Conservation (phyloP, 2,888 invertebrate genomes). For the Torymus texanus region DNA sequence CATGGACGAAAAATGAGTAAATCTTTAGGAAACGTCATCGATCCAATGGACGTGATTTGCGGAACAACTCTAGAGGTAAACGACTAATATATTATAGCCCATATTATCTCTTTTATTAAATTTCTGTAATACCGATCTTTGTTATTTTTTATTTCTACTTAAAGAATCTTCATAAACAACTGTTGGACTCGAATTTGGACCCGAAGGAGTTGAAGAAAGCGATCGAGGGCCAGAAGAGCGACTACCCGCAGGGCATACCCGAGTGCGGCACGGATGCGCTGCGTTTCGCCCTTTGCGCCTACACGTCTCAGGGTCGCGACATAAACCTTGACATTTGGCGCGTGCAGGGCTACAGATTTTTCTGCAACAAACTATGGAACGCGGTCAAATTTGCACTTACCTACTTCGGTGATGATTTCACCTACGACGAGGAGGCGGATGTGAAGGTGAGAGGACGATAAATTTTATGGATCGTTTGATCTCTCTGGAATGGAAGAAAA, state of each 20-base stretch:
- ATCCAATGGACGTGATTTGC: conserved; percentile 95
- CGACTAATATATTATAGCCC: background rate
- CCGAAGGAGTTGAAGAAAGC: conserved; percentile 81
- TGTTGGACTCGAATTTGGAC: conserved; percentile 89
- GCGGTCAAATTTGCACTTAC: conserved; percentile 94
- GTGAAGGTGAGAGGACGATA: conserved; percentile 60
- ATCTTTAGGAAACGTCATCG: conserved; percentile 97
- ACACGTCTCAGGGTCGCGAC: conserved; percentile 92
- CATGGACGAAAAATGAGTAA: conserved; percentile 99
- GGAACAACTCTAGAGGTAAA: conserved; percentile 87
- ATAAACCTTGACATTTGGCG: conserved; percentile 97
- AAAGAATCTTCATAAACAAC: conserved; percentile 82
- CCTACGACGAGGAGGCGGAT: conserved; percentile 73
- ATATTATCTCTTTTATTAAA: background rate
- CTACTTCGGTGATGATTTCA: conserved; percentile 80
- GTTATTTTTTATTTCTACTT: background rate
- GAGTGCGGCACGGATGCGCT: conserved; percentile 97
- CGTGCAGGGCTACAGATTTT: conserved; percentile 95
- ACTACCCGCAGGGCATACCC: conserved; percentile 91
- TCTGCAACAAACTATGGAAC: conserved; percentile 99
- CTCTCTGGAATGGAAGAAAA: no score
- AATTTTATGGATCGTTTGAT: no score
- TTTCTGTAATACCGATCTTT: background rate
- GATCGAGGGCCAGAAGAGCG: conserved; percentile 75
- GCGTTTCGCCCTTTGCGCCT: conserved; percentile 92